Conservation (phyloP, 2,797 vertebrate species). For the Chaunax sp. region DNA sequence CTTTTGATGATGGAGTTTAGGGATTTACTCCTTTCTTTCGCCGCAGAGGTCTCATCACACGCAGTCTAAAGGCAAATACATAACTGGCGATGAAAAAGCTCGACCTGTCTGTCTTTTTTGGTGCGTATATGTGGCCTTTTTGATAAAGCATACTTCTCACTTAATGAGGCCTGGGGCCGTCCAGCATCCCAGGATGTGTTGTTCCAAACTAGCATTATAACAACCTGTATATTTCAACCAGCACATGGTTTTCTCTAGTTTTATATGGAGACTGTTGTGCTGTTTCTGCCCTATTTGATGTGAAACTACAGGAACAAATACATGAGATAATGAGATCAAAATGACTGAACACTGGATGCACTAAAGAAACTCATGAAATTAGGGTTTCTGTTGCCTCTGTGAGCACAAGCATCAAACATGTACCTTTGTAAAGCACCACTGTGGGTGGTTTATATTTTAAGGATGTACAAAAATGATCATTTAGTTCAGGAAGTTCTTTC, state of each 20-base stretch:
- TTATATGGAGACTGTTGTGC: slow-evolving; percentile 6
- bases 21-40: slow-evolving; percentile 55
- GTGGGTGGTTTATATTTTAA: no score
- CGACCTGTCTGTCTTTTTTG: slow-evolving; percentile 28
- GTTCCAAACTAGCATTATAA: slow-evolving; percentile 23
- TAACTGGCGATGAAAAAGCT: slow-evolving; percentile 34
- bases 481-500: no score
- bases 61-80: slow-evolving; percentile 48
- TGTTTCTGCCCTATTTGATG: slow-evolving; percentile 24
- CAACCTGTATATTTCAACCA: not conserved
- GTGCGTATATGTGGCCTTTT: slow-evolving; percentile 16
- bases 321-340: no score
- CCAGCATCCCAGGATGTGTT: not conserved
- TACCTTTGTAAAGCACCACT: no score
- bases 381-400: not conserved
- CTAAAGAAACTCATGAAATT: not conserved
- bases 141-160: slow-evolving; percentile 50
- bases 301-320: slow-evolving; percentile 4
- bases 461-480: no score
- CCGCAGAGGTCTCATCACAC: slow-evolving; percentile 53
- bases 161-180: slow-evolving; percentile 35
- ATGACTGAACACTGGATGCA: not conserved
- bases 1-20: slow-evolving; percentile 73
- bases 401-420: no score
- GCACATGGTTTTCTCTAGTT: slow-evolving; percentile 17